phyloP scores from a whole-genome alignment of 1,140 invertebrate genomes.

The Microplitis mediator region DNA sequence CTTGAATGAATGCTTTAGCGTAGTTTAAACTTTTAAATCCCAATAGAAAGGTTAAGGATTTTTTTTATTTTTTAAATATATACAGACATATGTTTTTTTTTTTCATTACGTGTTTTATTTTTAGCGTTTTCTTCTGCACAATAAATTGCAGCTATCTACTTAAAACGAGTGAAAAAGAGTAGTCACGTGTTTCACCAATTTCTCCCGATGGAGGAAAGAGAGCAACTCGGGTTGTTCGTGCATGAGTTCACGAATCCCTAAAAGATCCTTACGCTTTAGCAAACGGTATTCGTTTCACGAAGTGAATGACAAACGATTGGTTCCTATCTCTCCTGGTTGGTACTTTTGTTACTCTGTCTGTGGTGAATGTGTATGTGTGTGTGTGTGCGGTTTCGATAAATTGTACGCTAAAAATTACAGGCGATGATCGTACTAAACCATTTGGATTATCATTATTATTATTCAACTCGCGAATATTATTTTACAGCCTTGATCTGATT shows the following conservation, averaged over 20 bases:
- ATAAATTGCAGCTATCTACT: constrained; percentile 8
- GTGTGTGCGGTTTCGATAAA: constrained; percentile 4
- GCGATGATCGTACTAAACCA: too few species aligned
- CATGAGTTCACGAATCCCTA: not conserved
- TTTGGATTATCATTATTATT: not conserved
- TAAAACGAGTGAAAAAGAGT: constrained; percentile 21
- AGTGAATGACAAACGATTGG: constrained; percentile 27
- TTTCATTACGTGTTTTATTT: not conserved
- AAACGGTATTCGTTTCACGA: constrained; percentile 27
- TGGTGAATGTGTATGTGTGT: too few species aligned
- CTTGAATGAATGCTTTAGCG: not conserved
- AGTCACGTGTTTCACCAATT: constrained; percentile 27
- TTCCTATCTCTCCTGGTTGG: constrained; percentile 9
- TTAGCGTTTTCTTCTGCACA: not conserved
- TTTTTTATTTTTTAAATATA: not conserved
- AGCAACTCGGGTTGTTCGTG: not conserved
- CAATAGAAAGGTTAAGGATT: not conserved
- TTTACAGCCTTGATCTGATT: not conserved
- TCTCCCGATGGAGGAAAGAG: constrained; percentile 18
- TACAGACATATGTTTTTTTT: not conserved
- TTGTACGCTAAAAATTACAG: too few species aligned
- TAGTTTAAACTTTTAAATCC: too few species aligned
- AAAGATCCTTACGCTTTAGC: not conserved
- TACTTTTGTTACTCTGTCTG: not conserved
- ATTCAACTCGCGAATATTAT: not conserved